Evolutionary conservation across 2,797 vertebrate genomes (phyloP), one percentile per base, ranked within the genome.

Genomic region (Argya squamiceps): DNA sequence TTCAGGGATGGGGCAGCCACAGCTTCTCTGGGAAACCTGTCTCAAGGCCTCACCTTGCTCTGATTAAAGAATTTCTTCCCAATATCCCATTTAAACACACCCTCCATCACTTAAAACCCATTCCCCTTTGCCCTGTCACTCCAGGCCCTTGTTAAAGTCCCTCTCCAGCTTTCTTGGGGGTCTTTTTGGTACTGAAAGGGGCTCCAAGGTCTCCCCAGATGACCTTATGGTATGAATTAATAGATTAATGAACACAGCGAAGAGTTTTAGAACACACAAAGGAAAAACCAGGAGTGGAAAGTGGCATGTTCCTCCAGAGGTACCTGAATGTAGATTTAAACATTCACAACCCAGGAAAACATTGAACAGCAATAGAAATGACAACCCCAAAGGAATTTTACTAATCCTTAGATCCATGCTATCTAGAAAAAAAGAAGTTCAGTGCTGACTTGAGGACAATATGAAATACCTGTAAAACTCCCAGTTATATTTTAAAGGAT

Each of bases 401-500:
- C 7, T 58, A 67, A 37, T 19, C 30, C 13, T 41, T 34, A 60
- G 10, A 68, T 23, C 6, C 34, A 15, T 14, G 30, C 22, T 14
- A 26, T 36, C 26, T 56, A 70, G 37, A 30, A 44, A 24, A 52
- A 29, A 68, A 6, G 3, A 68, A 6, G 2, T 1, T 39, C 8
- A 71, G 10, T 5, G 3, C 7, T 19, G 19, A 26, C 24, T 73
- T 14, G 11, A 86, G 17, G 7, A 37, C 18, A 46, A 3, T 14
- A 59, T 36, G 8, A 83, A 83, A 47, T 13, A 30, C 15, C 12
- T 36, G 24, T 15, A 68, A 56, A 68, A 44, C 15, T 20, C 50
- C 4, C 32, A 30, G n/a, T 15, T 11, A 2, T 27, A 39, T 24
- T 43, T n/a, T 0, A 27, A n/a, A 53, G 5, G 9, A 22, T 27